Base-by-base conservation (phyloP, 2,113 vertebrate genomes). In the Nothobranchius furzeri region DNA sequence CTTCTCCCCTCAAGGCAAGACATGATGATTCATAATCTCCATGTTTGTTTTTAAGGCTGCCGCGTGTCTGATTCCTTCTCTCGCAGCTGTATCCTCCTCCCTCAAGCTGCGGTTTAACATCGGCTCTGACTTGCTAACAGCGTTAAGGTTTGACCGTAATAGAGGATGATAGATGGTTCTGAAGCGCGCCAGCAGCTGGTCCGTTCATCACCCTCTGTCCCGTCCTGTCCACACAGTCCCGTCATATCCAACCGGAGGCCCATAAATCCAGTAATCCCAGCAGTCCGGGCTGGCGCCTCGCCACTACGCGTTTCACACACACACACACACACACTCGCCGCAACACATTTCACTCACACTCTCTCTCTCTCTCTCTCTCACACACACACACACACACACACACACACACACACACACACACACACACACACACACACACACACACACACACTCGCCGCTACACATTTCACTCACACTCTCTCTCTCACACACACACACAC, bases 101-200 rank as follows among this genome's bases (percentile, higher is more conserved):
- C 14, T 15, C 7, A n/a, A 14, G 12, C 13, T 5, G 14, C 12
- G 12, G 78, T 72, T 66, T n/a, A 84, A 88, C 90, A 71, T 76
- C 80, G 87, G 79, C 82, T 66, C 75, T 82, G 81, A 74, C 93
- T 93, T 93, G 95, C 94, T 87, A 88, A 92, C 91, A 94, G 93
- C 94, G 94, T 88, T 95, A 94, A 92, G 97, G 94, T 94, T 92
- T 97, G 95, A 96, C 96, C 96, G 95, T 96, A 97, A 98, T 97
- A 94, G 96, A 95, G 95, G 96, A 94, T 95, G 95, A 98, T 97
- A 95, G 94, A 97, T 96, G 91, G 92, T 94, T 95, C 92, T 91
- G 93, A 94, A 93, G 95, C 93, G 91, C 93, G 93, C 94, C 94
- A 92, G 94, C 96, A 95, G 95, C 95, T 96, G 95, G 94, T 94